Evolutionary conservation across 2,797 vertebrate genomes (phyloP), one percentile per base, ranked within the genome.

Genomic region (Nothura maculosa): DNA sequence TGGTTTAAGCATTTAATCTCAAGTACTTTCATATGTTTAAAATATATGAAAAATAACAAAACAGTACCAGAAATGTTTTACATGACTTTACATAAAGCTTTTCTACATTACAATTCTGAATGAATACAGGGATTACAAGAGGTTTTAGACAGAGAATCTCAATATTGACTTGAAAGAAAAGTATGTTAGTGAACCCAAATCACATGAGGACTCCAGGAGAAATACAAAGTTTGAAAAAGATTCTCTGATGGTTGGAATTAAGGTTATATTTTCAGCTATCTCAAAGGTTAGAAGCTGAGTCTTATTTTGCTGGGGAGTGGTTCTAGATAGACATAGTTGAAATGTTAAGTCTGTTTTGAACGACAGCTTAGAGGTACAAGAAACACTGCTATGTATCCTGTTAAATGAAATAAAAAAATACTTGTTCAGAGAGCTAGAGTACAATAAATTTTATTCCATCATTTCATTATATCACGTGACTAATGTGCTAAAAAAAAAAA

Each of bases 291-390:
- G 28, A 91, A 32, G 54, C 10, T 74, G 54, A 60, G 66, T 81
- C 69, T 77, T 88, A 76, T 86, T 94, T 85, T 90, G 57, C 69
- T 84, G 62, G 40, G 87, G 20, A 81, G 48, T 54, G 27, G 42
- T 87, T 94, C 70, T 79, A 38, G 8, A 15, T 79, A 38, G 8
- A 15, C 50, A 58, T 89, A 94, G 93, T 47, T 55, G 79, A 95
- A 95, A 90, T 81, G 81, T 42, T 96, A 83, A 55, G 45, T 64
- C 52, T 63, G 69, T 74, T 93, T 90, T 75, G 38, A 95, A 47
- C 30, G 73, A 88, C 67, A 88, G 47, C 50, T 95, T 81, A 89
- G 73, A 93, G 43, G 64, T 91, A 89, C 52, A 92, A 72, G 60
- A 93, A 89, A 87, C 15, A 45, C 47, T 0, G 0, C 66, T 82